Evolutionary conservation across 2,888 invertebrate species (phyloP), one percentile per base, ranked within the genome.

Genomic region (Bellardia pandia): DNA sequence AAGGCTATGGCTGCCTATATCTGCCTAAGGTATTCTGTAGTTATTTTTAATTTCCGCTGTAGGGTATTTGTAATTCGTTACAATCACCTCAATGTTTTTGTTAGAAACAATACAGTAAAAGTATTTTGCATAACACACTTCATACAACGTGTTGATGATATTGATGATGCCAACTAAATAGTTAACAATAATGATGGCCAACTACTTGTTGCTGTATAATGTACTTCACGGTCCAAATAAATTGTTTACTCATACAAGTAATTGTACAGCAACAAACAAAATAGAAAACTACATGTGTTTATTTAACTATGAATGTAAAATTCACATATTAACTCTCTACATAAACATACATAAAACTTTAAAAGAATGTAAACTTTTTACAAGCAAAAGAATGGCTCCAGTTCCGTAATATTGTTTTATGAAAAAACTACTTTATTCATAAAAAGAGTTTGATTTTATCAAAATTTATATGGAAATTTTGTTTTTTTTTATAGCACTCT

Each of bases 181-280:
- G 58, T 37, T 69, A 62, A 71, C 71, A 71, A 45, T 71, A 48
- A 56, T 48, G 71, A 71, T 30, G 77, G 77, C 37, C 83, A 84
- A 48, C 77, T 40, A 71, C 56, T 72, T 66, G 64, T 72, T 77
- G 58, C 60, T 37, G 1, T 53, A 40, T 23, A 23, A 23, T 72
- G 45, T 64, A 64, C 74, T 84, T 84, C 78, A 84, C 84, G 84
- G 77, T 84, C 84, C 66, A 78, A 84, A 84, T 84, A 78, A 13
- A n/a, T 42, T 80, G 51, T 80, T 42, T 40, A 53, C 62, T 75
- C 74, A 60, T 60, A 48, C 9, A 37, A 13, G 23, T 56, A 40
- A 40, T 58, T 42, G 72, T 48, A 48, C 11, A 14, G n/a, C 45
- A 62, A 6, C 14, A 14, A 51, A 51, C n/a, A 51, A 51, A 51